Evolutionary conservation across 2,797 vertebrate species (phyloP).

Genomic region (Nannoperca obscura): DNA sequence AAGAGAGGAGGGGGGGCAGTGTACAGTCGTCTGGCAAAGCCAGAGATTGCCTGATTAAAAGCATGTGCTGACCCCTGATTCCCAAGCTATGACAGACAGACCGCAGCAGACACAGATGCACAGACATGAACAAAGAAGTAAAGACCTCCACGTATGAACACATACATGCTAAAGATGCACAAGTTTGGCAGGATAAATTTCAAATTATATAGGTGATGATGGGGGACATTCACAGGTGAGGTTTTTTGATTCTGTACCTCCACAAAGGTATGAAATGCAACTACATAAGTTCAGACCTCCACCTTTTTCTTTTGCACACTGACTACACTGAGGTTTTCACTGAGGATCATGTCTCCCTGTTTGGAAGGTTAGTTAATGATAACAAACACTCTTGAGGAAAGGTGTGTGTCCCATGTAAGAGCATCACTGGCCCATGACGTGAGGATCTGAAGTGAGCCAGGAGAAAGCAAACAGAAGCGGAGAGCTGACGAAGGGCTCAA

Average conservation of each 20-base stretch:
- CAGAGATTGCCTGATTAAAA: constrained; percentile 73
- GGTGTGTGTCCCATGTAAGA: constrained; percentile 24
- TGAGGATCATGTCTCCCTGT: constrained; percentile 22
- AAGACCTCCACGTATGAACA: constrained; percentile 39
- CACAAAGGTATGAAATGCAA: constrained; percentile 16
- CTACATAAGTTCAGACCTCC: constrained; percentile 15
- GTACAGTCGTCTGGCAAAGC: constrained; percentile 57
- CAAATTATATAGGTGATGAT: constrained; percentile 40
- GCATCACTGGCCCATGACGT: constrained; percentile 46
- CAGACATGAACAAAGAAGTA: constrained; percentile 55
- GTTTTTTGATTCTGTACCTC: constrained; percentile 20
- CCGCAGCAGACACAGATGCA: constrained; percentile 56
- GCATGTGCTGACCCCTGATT: constrained; percentile 70
- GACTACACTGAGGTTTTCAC: constrained; percentile 12
- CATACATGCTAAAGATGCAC: constrained; percentile 9
- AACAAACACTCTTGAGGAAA: constrained; percentile 56
- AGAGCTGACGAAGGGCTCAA: constrained; percentile 30
- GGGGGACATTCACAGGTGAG: constrained; percentile 24
- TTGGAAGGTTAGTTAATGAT: constrained; percentile 36
- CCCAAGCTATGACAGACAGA: constrained; percentile 65
- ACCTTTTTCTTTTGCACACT: neutral
- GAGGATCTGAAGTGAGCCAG: constrained; percentile 48
- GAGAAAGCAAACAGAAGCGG: constrained; percentile 67
- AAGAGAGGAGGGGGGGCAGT: constrained; percentile 29
- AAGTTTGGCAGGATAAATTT: constrained; percentile 45